Conservation (phyloP, 2,888 invertebrate species). For the Byasa hedistus region DNA sequence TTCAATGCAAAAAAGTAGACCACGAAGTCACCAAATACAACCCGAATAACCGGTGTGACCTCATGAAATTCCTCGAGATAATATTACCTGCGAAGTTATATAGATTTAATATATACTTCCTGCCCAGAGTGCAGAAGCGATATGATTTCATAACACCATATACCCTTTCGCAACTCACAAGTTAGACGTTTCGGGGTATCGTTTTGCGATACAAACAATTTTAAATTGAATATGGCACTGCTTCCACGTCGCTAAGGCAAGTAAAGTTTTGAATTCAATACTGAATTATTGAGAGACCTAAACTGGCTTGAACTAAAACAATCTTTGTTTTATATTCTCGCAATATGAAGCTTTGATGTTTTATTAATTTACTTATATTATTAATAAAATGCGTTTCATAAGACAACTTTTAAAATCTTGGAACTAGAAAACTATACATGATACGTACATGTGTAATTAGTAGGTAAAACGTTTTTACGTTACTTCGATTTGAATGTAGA, state of each 20-base stretch:
- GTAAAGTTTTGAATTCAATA: constrained; percentile 22
- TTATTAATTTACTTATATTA: neutral
- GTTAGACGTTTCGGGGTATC: constrained; percentile 39
- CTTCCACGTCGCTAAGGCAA: constrained; percentile 11
- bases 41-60: constrained; percentile 31
- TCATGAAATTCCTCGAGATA: constrained; percentile 54
- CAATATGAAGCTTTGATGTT: neutral
- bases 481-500: no score
- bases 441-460: no score
- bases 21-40: constrained; percentile 11
- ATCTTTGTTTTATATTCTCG: neutral
- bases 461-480: no score
- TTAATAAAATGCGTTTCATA: no score
- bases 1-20: constrained; percentile 9
- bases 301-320: constrained; percentile 18
- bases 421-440: no score
- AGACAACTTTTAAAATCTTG: no score
- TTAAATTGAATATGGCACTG: constrained; percentile 38
- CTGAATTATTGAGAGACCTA: constrained; percentile 26
- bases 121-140: constrained; percentile 57
- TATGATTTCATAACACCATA: constrained; percentile 72
- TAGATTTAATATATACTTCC: constrained; percentile 51
- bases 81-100: constrained; percentile 57
- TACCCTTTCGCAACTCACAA: constrained; percentile 65
- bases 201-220: constrained; percentile 39